Base-by-base conservation (phyloP, 23 tunicate genomes). In the Ciona savignyi region DNA sequence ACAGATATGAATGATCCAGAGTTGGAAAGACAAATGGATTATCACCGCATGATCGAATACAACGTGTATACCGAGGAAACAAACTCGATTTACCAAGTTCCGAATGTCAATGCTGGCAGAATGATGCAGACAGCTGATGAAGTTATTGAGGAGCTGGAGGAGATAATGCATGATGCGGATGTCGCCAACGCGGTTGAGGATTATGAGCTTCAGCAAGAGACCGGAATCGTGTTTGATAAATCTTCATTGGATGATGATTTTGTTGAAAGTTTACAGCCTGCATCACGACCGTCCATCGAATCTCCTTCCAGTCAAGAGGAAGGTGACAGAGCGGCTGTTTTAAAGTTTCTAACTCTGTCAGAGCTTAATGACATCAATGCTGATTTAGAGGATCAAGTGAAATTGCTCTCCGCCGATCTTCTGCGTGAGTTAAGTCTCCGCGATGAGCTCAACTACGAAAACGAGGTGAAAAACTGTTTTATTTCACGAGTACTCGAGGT, bases 41-140 rank as follows among this genome's bases (percentile, higher is more conserved):
- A 67, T 25, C 96, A 89, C 60, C 35, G 32, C 32, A 76, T 89
- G 79, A 69, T 82, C n/a, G 96, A 82, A 65, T 78, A 89, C 64
- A 77, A 82, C 63, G 81, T 81, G 26, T 78, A 82, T 61, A 62
- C 84, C n/a, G 84, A 82, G 24, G 25, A 67, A 20, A 30, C 32
- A 22, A 32, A 62, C 30, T n/a, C 70, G 20, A 26, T 66, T 20
- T n/a, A n/a, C n/a, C n/a, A n/a, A n/a, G n/a, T n/a, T n/a, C n/a
- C n/a, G n/a, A n/a, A n/a, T n/a, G n/a, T n/a, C n/a, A n/a, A n/a
- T n/a, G n/a, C n/a, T n/a, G n/a, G n/a, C n/a, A n/a, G n/a, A n/a
- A n/a, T n/a, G n/a, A 33, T 81, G 63, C 96, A 83, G 35, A 82
- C 96, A 3, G 96, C 96, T 35, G 96, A 89, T 77, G 84, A 89